phyloP scores from a whole-genome alignment of 2,888 invertebrate species.

The Idaea straminata region DNA sequence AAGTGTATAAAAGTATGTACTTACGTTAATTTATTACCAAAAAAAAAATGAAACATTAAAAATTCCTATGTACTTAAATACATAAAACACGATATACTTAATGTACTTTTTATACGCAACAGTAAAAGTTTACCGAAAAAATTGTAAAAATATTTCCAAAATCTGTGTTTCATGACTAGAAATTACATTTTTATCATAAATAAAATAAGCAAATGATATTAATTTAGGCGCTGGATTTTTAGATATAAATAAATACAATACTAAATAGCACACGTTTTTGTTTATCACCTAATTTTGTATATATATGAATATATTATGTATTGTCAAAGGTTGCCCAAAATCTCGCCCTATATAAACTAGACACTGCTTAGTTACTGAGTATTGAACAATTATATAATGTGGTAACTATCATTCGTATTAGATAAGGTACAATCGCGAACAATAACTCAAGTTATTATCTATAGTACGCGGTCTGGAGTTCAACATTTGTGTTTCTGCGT shows the following conservation, averaged over 20 bases:
- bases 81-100: slow-evolving; percentile 29
- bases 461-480: too few relatives aligned
- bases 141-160: slow-evolving; percentile 49
- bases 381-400: slow-evolving; percentile 40
- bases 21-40: neutral
- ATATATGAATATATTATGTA: slow-evolving; percentile 64
- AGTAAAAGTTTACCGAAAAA: slow-evolving; percentile 28
- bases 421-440: neutral
- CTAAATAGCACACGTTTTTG: slow-evolving; percentile 43
- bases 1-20: neutral
- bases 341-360: slow-evolving; percentile 73
- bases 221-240: slow-evolving; percentile 9
- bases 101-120: slow-evolving; percentile 4
- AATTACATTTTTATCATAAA: slow-evolving; percentile 25
- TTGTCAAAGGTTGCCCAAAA: slow-evolving; percentile 72
- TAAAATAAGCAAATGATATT: neutral
- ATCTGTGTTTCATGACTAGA: slow-evolving; percentile 62
- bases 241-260: slow-evolving; percentile 22
- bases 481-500: too few relatives aligned
- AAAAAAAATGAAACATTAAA: neutral
- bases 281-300: slow-evolving; percentile 53
- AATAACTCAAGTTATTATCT: neutral
- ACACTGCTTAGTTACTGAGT: slow-evolving; percentile 57
- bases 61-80: slow-evolving; percentile 23
- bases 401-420: slow-evolving; percentile 30